Evolutionary conservation across 2,113 vertebrate species (phyloP), one percentile per base, ranked within the genome.

Genomic region (Forbesichthys agassizii): DNA sequence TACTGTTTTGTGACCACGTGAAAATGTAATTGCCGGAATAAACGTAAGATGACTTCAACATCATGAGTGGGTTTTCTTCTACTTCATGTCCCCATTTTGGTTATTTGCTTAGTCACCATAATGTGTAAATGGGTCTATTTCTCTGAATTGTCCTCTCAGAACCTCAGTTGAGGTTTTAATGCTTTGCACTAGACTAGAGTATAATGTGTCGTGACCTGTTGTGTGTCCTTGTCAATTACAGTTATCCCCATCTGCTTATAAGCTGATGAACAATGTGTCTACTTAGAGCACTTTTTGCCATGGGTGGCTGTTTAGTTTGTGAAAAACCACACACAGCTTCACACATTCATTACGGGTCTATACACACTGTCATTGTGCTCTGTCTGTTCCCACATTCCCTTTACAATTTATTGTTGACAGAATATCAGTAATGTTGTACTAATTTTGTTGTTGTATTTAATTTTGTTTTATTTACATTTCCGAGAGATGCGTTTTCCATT

Each of bases 361-460:
- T 58, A 27, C 46, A 78, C 48, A 58, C 66, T 62, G 69, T 83
- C 74, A 77, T 69, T 11, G 36, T 33, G 61, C 18, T 55, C 62
- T 9, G 10, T 16, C 48, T 63, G 65, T 76, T 81, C 61, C 70
- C 69, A 36, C 48, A 66, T 64, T 76, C 66, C 65, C 47, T 51
- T 36, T 64, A 61, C 52, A 70, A 46, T 86, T 78, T 66, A 74
- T 84, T 63, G 16, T 58, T 70, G 70, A 77, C 71, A 53, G 36
- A 10, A 10, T 27, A 58, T 5, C 56, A 11, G 27, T 33, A 33
- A 27, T 58, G 18, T 55, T 14, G 20, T 20, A 33, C 5, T 58
- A 12, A 10, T 57, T 27, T 16, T 56, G n/a, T 56, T 13, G 48
- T 49, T 49, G 8, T 49, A 9, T 12, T 12, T 12, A 9, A 3